Evolutionary conservation across 2,797 vertebrate species (phyloP).

Genomic region (Tarsius wallacei): DNA sequence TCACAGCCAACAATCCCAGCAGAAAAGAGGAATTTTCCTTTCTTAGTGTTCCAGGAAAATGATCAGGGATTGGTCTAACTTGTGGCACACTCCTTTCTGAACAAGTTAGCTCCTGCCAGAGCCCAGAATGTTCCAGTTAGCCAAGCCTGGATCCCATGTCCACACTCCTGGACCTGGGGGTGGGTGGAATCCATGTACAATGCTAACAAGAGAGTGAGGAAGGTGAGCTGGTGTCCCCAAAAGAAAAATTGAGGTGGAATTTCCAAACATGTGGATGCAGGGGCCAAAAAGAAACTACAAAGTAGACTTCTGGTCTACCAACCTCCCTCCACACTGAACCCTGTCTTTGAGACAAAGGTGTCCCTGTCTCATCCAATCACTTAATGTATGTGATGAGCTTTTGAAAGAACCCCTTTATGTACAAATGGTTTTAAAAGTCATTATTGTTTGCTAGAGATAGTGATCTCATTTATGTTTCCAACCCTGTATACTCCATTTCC

Average conservation of each 20-base stretch:
- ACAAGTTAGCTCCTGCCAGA: background rate
- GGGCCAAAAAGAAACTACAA: too few relatives aligned
- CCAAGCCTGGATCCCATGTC: background rate
- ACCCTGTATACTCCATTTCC: background rate
- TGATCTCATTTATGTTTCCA: background rate
- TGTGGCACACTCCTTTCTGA: background rate
- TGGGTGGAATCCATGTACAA: background rate
- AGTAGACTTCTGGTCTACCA: background rate
- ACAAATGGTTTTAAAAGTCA: background rate
- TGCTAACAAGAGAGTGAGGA: background rate
- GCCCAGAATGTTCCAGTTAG: background rate
- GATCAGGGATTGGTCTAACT: background rate
- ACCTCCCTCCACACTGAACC: background rate
- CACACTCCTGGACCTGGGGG: background rate
- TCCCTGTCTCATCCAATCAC: background rate
- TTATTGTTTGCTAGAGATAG: background rate
- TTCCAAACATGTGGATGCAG: background rate
- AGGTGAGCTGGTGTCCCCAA: fast-evolving
- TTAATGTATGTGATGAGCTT: background rate
- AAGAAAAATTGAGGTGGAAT: background rate
- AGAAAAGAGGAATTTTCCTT: background rate
- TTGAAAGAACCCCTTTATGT: background rate
- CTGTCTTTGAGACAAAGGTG: background rate
- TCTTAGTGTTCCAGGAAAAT: background rate
- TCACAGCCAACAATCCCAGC: background rate